Base-by-base conservation (phyloP, 2,797 vertebrate species). In the Todus mexicanus region DNA sequence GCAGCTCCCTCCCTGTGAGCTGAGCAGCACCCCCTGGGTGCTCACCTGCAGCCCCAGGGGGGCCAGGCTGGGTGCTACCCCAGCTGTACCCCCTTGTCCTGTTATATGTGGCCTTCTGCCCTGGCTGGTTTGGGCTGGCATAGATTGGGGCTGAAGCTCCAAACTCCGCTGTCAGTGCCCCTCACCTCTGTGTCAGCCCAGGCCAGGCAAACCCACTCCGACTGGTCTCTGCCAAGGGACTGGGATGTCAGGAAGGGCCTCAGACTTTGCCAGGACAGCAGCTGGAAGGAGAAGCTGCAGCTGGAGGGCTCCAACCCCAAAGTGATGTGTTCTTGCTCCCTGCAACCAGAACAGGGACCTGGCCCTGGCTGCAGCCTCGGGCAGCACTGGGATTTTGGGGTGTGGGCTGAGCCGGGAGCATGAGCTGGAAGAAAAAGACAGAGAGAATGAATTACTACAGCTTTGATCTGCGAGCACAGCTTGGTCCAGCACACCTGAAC, bases 31-130 rank as follows among this genome's bases (percentile, higher is more conserved):
- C 72, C 47, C n/a, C 10, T 42, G 76, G 74, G 79, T 78, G 72
- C 73, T 60, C 4, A 1, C 22, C 42, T 4, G 2, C 64, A 60
- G 35, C 31, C n/a, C 51, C 35, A 27, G 20, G 35, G 66, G 66
- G 16, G 15, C 22, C 2, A 6, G 79, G 48, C 22, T 77, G 8
- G 3, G 35, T 23, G 70, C 54, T 23, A 7, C 7, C 8, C 13
- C 11, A 15, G 6, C 45, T 0, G 0, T 35, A 27, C 33, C 29
- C 29, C 21, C 18, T 5, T 1, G 1, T 20, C 27, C 33, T 38
- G 15, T 26, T 43, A 11, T 64, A 76, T 38, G 23, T 20, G 42
- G 3, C 43, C 74, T 73, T 40, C 38, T 59, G 20, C 25, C 37
- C 42, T 10, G 33, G 50, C 42, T 61, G 45, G 1, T 29, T 54